Evolutionary conservation across 2,888 invertebrate species (phyloP).

Genomic region (Pollenia amentaria): DNA sequence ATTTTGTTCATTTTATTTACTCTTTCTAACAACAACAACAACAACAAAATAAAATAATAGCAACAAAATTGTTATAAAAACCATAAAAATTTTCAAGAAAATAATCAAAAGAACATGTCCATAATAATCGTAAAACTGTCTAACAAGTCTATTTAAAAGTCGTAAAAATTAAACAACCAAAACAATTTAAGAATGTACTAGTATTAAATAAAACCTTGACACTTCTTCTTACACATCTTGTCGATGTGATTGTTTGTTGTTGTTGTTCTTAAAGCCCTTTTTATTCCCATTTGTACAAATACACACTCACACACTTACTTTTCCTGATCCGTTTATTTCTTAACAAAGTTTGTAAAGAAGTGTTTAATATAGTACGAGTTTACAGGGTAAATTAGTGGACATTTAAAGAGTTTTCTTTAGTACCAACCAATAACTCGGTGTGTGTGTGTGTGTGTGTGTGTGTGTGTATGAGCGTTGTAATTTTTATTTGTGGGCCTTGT

Average conservation of each 20-base stretch:
- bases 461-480: neutral
- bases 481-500: slow-evolving; percentile 57
- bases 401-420: slow-evolving; percentile 36
- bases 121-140: slow-evolving; percentile 74
- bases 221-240: slow-evolving; percentile 38
- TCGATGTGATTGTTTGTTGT: slow-evolving; percentile 8
- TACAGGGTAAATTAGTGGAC: slow-evolving; percentile 27
- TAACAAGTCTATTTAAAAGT: slow-evolving; percentile 74
- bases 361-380: neutral
- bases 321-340: slow-evolving; percentile 39
- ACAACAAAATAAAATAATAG: slow-evolving; percentile 31
- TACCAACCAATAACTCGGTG: neutral
- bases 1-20: slow-evolving; percentile 33
- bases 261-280: slow-evolving; percentile 42
- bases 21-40: slow-evolving; percentile 31
- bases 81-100: slow-evolving; percentile 68
- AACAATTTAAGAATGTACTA: slow-evolving; percentile 38
- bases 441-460: neutral
- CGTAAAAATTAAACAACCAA: slow-evolving; percentile 67
- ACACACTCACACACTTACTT: neutral
- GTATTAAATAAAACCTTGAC: slow-evolving; percentile 61
- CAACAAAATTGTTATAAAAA: slow-evolving; percentile 69
- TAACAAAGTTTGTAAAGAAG: neutral
- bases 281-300: slow-evolving; percentile 6
- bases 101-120: slow-evolving; percentile 72